These are phyloP conservation scores for Coregonus sp. DNA, from an alignment of 2,797 vertebrate species.

Conservation along the genomic window DNA sequence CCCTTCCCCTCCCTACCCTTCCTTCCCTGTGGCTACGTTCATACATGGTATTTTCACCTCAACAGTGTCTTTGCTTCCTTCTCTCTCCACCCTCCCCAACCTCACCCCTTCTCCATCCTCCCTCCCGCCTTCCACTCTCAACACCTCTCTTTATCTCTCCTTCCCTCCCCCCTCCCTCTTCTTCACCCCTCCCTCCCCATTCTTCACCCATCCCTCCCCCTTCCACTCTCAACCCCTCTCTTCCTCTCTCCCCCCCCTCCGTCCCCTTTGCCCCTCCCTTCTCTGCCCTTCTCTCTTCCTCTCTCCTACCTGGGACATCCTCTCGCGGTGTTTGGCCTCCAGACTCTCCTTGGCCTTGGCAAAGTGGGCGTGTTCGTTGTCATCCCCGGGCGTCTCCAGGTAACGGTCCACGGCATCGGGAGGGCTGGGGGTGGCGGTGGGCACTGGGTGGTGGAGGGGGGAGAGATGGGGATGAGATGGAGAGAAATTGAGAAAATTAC, in stretches of 20 bases:
- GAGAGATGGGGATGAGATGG: not conserved
- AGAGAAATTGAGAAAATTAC: conserved; percentile 3
- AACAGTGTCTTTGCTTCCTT: not conserved
- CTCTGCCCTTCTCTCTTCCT: not conserved
- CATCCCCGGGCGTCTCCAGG: conserved; percentile 92
- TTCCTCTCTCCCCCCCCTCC: not conserved
- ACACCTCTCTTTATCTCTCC: too few species aligned
- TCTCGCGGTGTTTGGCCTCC: conserved; percentile 94
- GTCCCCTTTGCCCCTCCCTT: not conserved
- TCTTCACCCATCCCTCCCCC: not conserved
- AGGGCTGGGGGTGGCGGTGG: conserved; percentile 90
- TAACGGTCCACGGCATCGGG: conserved; percentile 94
- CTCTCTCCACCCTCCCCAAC: not conserved
- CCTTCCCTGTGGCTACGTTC: not conserved
- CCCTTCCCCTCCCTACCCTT: not conserved
- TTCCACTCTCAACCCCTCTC: not conserved
- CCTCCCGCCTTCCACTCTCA: too few species aligned
- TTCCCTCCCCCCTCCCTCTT: too few species aligned
- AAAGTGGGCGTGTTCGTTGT: conserved; percentile 95
- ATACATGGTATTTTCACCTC: conserved; percentile 10
- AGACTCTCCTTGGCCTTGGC: conserved; percentile 96
- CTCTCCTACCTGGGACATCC: conserved; percentile 89
- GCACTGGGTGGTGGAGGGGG: conserved; percentile 73
- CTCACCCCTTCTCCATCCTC: too few species aligned
- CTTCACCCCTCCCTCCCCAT: not conserved